Base-by-base conservation (phyloP, 2,113 vertebrate genomes). In the Brachyhypopomus gauderio region DNA sequence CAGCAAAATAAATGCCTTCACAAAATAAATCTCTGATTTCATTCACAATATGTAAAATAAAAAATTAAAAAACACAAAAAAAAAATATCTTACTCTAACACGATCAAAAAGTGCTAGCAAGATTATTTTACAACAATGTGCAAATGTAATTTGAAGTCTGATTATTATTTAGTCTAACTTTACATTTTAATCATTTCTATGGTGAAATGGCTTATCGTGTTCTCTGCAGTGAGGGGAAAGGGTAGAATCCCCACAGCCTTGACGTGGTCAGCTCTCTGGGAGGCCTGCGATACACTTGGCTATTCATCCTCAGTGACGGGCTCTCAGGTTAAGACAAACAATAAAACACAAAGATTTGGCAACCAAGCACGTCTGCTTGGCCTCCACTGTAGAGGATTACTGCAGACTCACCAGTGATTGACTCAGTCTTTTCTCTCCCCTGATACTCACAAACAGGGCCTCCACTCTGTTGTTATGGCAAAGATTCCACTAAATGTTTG, bases 21-120 rank as follows among this genome's bases (percentile, higher is more conserved):
- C 85, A 93, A 94, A 93, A 93, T 93, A 94, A 90, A 93, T 88
- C 89, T 93, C 89, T 91, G 88, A 86, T 91, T 90, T 84, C 85
- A 90, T 90, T 92, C 89, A 90, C 87, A 90, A 88, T 80, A 88
- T 90, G 88, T 89, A 91, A 92, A 30, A 30, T 30, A 30, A 30
- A 91, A 92, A 93, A 90, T 91, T 89, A 80, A 89, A 87, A 67
- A 81, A 1, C 73, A 25, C 66, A 62, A 91, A 88, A 87, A 88
- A 66, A 77, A 4, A 70, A 48, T 72, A 64, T 77, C 30, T 23
- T 83, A 59, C 78, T 79, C 84, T 86, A 87, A 86, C 84, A 85
- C 79, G 45, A 81, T 85, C 83, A 48, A 73, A 92, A 92, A 91
- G 88, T 91, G 89, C 88, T 62, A 87, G 88, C 86, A n/a, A 87